Percentiles rank a stretch among this genome's conserved stretches.
These are phyloP conservation scores for Crenuchus spilurus DNA, from an alignment of 2,797 vertebrate genomes.

Conservation along the genomic window DNA sequence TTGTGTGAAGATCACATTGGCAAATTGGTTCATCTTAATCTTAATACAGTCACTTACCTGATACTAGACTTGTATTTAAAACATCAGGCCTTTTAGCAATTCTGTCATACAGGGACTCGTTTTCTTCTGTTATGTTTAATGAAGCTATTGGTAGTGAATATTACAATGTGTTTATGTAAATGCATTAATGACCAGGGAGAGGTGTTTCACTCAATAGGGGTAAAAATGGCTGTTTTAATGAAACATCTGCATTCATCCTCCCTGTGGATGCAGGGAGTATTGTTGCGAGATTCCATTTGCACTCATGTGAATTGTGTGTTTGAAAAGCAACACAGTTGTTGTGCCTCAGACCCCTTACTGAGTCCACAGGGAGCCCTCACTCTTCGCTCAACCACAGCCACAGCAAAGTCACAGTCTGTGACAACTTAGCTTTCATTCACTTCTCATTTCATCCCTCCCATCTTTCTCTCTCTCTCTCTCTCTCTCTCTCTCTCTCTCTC, in stretches of 20 bases:
- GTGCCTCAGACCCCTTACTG: conserved; percentile 10
- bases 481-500: neutral
- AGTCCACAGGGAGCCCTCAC: conserved; percentile 18
- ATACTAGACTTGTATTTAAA: neutral
- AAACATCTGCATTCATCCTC: conserved; percentile 25
- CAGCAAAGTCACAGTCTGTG: conserved; percentile 4
- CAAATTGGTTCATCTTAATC: no score
- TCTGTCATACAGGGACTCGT: neutral
- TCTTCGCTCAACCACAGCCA: neutral
- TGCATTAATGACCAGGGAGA: neutral
- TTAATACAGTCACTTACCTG: neutral
- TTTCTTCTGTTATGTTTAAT: neutral
- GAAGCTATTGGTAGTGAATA: neutral
- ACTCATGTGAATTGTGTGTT: conserved; percentile 11
- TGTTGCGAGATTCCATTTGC: neutral
- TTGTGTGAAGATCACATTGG: neutral
- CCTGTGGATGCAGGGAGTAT: neutral
- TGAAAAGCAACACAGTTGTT: conserved; percentile 21
- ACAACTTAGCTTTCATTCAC: conserved; percentile 2
- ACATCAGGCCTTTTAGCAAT: neutral
- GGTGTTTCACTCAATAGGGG: neutral
- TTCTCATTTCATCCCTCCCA: neutral
- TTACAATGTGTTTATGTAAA: neutral
- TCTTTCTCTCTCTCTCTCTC: neutral
- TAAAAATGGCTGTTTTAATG: neutral